Evolutionary conservation across 2,113 vertebrate species (phyloP).

Genomic region (Hystrix brachyura): DNA sequence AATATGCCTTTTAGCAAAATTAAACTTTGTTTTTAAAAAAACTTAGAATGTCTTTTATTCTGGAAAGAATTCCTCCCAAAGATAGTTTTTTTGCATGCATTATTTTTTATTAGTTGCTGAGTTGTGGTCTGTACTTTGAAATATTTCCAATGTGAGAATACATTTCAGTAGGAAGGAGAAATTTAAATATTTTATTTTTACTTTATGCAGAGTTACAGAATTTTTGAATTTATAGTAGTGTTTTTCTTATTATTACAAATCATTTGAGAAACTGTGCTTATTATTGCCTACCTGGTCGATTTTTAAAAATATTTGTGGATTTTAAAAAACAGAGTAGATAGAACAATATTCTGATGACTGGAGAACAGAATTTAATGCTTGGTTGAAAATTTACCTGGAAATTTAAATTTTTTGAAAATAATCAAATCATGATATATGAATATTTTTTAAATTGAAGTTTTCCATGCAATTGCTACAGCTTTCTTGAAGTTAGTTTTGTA

Average conservation of each 20-base stretch:
- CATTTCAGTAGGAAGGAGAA: slow-evolving; percentile 35
- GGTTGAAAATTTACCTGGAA: slow-evolving; percentile 18
- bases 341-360: neutral
- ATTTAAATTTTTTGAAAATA: slow-evolving; percentile 7
- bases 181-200: slow-evolving; percentile 30
- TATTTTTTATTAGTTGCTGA: neutral
- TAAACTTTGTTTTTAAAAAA: slow-evolving; percentile 32
- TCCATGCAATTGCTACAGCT: neutral
- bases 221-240: neutral
- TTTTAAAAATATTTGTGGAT: neutral
- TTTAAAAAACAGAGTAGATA: neutral
- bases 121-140: neutral
- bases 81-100: neutral
- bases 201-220: slow-evolving; percentile 11
- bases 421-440: neutral
- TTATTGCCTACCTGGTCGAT: neutral
- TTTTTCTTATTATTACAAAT: slow-evolving; percentile 46
- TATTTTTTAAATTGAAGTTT: slow-evolving; percentile 43
- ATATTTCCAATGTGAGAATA: neutral
- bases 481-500: slow-evolving; percentile 44
- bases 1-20: slow-evolving; percentile 9
- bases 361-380: neutral
- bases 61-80: neutral
- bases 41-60: neutral
- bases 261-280: slow-evolving; percentile 2